phyloP scores from a whole-genome alignment of 2,113 vertebrate genomes.

The Ceratotherium simum region DNA sequence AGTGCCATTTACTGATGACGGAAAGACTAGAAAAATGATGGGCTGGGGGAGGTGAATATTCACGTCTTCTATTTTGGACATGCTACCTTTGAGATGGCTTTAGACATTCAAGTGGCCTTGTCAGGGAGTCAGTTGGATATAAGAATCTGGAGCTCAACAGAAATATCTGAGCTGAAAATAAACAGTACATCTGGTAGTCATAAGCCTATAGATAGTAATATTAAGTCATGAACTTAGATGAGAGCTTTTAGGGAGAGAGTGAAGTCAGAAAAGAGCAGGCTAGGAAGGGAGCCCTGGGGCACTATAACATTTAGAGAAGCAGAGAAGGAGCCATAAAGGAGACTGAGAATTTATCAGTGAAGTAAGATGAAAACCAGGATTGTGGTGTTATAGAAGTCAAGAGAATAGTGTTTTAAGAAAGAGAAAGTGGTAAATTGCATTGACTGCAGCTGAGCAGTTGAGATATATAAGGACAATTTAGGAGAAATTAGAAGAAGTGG shows the following conservation, averaged over 20 bases:
- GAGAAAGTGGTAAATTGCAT: neutral
- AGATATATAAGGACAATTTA: neutral
- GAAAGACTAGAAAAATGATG: neutral
- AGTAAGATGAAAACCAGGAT: neutral
- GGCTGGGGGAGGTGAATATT: neutral
- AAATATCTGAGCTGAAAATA: neutral
- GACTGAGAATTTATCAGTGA: neutral
- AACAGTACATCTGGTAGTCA: neutral
- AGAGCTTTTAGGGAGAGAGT: neutral
- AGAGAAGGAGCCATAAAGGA: neutral
- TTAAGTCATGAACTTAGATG: neutral
- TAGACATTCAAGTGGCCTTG: neutral
- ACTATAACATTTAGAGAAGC: slow-evolving; percentile 18
- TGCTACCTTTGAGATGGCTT: slow-evolving; percentile 4
- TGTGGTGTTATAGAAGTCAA: neutral
- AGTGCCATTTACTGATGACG: neutral
- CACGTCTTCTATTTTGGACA: neutral
- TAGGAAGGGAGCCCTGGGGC: neutral
- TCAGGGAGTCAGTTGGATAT: neutral
- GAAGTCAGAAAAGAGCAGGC: neutral
- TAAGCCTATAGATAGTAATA: slow-evolving; percentile 12
- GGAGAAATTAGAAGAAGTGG: neutral
- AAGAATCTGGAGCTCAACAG: slow-evolving; percentile 1
- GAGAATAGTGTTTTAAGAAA: neutral
- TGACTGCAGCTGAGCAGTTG: neutral